Conservation (phyloP, 2,113 vertebrate genomes). For the Platichthys flesus region DNA sequence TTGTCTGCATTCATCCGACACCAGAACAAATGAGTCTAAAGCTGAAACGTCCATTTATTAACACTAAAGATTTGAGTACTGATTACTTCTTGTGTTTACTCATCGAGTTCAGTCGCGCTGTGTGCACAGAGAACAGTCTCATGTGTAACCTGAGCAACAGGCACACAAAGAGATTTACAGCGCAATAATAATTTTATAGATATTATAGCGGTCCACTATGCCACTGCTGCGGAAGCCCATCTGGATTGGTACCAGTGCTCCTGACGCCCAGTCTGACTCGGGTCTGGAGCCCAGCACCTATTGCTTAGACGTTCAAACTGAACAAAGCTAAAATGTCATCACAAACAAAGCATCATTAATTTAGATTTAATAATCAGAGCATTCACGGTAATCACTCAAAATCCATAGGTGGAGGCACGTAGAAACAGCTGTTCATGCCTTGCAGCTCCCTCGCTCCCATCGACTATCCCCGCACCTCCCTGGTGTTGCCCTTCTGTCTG, state of each 20-base stretch:
- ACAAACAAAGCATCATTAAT: neutral
- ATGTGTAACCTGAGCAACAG: neutral
- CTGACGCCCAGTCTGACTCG: neutral
- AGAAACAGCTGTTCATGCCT: neutral
- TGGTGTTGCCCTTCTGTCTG: neutral
- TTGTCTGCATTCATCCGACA: slow-evolving; percentile 22
- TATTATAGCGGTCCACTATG: neutral
- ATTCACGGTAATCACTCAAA: neutral
- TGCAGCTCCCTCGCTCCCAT: neutral
- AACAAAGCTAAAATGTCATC: neutral
- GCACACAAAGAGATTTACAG: neutral
- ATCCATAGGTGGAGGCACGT: neutral
- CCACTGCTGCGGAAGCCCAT: neutral
- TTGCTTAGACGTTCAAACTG: neutral
- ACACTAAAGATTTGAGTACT: slow-evolving; percentile 22
- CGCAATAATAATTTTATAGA: too few relatives aligned
- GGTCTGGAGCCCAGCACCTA: too few relatives aligned
- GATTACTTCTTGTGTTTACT: neutral
- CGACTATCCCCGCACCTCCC: neutral
- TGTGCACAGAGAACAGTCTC: neutral
- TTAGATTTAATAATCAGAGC: neutral
- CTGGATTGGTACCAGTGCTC: too few relatives aligned
- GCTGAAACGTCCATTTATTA: slow-evolving; percentile 30
- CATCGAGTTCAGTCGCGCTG: too few relatives aligned
- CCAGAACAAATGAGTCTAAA: slow-evolving; percentile 16